These are phyloP conservation scores for Spodoptera picta DNA, from an alignment of 2,888 invertebrate species.

Conservation along the genomic window DNA sequence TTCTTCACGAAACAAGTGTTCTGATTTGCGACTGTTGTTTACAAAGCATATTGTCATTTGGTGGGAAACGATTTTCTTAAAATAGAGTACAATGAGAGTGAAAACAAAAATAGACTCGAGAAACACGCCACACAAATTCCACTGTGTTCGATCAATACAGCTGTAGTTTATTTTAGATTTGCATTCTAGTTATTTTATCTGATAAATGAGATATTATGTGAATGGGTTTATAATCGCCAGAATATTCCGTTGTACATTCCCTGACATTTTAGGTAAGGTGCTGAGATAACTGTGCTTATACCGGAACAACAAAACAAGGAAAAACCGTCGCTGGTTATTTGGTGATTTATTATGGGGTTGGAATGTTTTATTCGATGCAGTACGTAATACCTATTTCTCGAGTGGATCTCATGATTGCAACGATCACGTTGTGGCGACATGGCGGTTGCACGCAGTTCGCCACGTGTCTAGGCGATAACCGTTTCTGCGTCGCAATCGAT, in stretches of 20 bases:
- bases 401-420: conserved; percentile 58
- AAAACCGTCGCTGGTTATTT: conserved; percentile 15
- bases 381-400: conserved; percentile 41
- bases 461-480: conserved; percentile 75
- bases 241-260: conserved; percentile 7
- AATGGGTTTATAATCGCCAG: neutral
- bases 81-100: conserved; percentile 22
- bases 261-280: conserved; percentile 6
- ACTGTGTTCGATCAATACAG: conserved; percentile 19
- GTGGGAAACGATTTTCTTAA: conserved; percentile 11
- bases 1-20: too few species aligned
- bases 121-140: conserved; percentile 16
- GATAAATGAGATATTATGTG: neutral
- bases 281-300: conserved; percentile 5
- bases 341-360: conserved; percentile 23
- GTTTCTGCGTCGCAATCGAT: conserved; percentile 69
- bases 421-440: conserved; percentile 72
- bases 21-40: too few species aligned
- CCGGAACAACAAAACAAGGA: neutral
- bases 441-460: conserved; percentile 68
- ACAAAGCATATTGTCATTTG: neutral
- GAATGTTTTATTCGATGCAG: conserved; percentile 31
- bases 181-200: neutral
- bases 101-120: conserved; percentile 21
- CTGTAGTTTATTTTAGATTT: conserved; percentile 8